Evolutionary conservation across 1,140 invertebrate species (phyloP).

Genomic region (Ganaspis sp.): DNA sequence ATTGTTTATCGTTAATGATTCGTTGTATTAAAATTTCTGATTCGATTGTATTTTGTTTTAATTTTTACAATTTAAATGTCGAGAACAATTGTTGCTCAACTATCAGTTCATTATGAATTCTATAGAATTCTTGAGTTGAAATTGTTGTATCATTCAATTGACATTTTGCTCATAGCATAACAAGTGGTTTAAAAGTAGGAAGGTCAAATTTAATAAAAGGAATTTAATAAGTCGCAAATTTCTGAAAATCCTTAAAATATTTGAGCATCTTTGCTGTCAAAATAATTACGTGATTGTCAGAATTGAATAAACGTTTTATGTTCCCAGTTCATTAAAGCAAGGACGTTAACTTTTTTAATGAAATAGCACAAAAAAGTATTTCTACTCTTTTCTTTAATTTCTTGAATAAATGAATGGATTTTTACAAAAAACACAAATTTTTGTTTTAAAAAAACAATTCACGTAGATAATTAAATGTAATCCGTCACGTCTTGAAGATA

Average conservation of each 20-base stretch:
- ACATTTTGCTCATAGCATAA: slow-evolving; percentile 13
- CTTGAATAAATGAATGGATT: too few species aligned
- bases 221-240: neutral
- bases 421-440: too few species aligned
- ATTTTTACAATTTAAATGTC: neutral
- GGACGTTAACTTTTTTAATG: neutral
- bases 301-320: neutral
- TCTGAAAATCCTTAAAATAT: neutral
- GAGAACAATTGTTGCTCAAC: neutral
- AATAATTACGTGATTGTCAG: neutral
- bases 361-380: neutral
- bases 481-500: too few species aligned
- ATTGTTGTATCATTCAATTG: slow-evolving; percentile 14
- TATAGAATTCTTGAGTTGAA: slow-evolving; percentile 10
- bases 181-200: slow-evolving; percentile 5
- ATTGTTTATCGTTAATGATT: too few species aligned
- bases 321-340: neutral
- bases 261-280: neutral
- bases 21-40: neutral
- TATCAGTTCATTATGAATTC: neutral
- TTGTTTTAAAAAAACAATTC: too few species aligned
- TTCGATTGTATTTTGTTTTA: neutral
- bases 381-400: neutral
- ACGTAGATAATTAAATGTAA: too few species aligned
- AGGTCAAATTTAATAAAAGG: slow-evolving; percentile 3